Evolutionary conservation across 2,113 vertebrate genomes (phyloP), one percentile per base, ranked within the genome.

Genomic region (Oreochromis aureus): DNA sequence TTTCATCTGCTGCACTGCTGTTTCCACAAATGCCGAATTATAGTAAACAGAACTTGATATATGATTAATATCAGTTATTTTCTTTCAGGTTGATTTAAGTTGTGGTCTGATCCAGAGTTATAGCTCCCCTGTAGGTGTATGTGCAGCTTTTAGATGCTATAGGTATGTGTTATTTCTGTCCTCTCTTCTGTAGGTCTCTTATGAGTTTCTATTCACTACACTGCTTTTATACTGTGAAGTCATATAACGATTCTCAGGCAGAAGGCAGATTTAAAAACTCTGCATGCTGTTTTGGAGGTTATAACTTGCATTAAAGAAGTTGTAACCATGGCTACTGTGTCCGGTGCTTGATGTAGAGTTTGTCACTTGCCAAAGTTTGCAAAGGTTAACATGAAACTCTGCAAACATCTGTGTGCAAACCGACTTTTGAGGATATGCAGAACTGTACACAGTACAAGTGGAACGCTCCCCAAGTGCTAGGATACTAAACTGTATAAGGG

Each of bases 1-100:
- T 81, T 90, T 89, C 51, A 87, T 83, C 88, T 85, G 82, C 87
- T 87, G 56, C 5, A n/a, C 71, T 63, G 22, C 24, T 84, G 53
- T 46, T 41, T 51, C 51, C 56, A 56, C 73, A 34, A 32, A 78
- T 69, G 44, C 44, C 16, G 3, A 80, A 73, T 85, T 54, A n/a
- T 5, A 48, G 71, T 32, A 80, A 51, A 81, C 48, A 27, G 73
- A 87, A 89, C 32, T 79, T 27, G 4, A 56, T 76, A n/a, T 84
- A 30, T 55, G 11, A 71, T 86, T 41, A 18, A 83, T 78, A 46
- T 88, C 4, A 5, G 73, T n/a, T 27, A n/a, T 78, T 78, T 51
- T 32, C 73, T 32, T 53, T 78, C 6, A 78, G 27, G 16, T 32
- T 51, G 27, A 78, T 51, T 78, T 78, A 51, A 53, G 46, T 78